These are phyloP conservation scores for Oscheius sp. DNA, from an alignment of 2,888 invertebrate species.

Conservation along the genomic window DNA sequence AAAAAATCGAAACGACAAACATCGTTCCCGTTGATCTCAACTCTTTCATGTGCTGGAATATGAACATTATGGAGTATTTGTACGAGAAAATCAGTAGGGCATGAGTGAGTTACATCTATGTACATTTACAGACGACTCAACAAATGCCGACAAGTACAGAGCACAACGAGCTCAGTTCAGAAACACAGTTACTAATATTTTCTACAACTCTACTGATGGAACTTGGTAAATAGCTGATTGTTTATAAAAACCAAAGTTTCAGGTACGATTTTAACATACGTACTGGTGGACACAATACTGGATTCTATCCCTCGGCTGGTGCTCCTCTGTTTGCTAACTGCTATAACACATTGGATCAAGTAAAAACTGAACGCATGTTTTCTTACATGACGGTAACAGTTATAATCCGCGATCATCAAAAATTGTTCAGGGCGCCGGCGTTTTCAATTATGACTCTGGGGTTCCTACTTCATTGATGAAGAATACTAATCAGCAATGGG, in stretches of 20 bases:
- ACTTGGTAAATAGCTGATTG: constrained; percentile 52
- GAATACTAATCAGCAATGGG: constrained; percentile 79
- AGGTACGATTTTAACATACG: constrained; percentile 64
- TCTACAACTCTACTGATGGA: constrained; percentile 61
- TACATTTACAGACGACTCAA: constrained; percentile 31
- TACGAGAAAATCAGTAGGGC: constrained; percentile 52
- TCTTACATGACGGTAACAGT: constrained; percentile 50
- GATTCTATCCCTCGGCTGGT: constrained; percentile 75
- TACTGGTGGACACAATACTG: constrained; percentile 54
- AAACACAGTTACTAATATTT: constrained; percentile 53
- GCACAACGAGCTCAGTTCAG: constrained; percentile 46
- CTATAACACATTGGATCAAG: constrained; percentile 60
- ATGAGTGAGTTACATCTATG: not conserved
- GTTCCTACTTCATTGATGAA: constrained; percentile 72
- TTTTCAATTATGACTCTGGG: constrained; percentile 60
- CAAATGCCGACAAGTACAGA: constrained; percentile 39
- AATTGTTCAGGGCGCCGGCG: constrained; percentile 52
- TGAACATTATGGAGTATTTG: constrained; percentile 75
- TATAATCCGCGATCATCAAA: not conserved
- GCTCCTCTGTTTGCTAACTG: constrained; percentile 82
- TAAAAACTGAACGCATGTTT: constrained; percentile 55
- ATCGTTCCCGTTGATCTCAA: constrained; percentile 87
- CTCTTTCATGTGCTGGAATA: constrained; percentile 82
- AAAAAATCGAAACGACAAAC: constrained; percentile 78
- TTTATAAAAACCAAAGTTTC: not conserved